Evolutionary conservation across 1,140 invertebrate genomes (phyloP), one percentile per base, ranked within the genome.

Genomic region (Drosophila nannoptera): DNA sequence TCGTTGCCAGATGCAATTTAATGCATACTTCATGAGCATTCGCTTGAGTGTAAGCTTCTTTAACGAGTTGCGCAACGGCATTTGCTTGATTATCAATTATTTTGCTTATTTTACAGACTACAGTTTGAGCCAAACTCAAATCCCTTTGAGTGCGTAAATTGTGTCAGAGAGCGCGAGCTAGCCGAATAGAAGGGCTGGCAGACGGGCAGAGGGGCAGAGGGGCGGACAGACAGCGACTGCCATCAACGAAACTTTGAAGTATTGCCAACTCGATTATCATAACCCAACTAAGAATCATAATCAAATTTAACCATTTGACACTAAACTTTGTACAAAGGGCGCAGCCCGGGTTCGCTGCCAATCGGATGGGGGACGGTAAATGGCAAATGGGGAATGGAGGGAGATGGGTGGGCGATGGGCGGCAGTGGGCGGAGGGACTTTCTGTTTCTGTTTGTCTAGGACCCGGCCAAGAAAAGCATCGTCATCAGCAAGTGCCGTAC

Each of bases 301-400:
- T 84, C 77, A 75, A 84, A 84, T 84, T 84, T 86, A 62, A 52
- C 73, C 77, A 84, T 81, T 84, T 84, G 77, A 84, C 81, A 84
- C 81, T 86, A 81, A 84, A 84, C 81, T 84, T 84, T 68, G 54
- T 46, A 54, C 58, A 52, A 55, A 32, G 61, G 29, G 38, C 36
- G 32, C 12, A n/a, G 31, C 8, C 14, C 4, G 49, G 49, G 32
- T 16, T 12, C 46, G 11, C 46, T 49, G n/a, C 6, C 31, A 33
- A 7, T 35, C 31, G 14, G 4, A 7, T 29, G 16, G 16, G 22
- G 22, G 22, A 22, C 22, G 22, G 22, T 22, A 22, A 22, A 22
- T 22, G 22, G 22, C 22, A 3, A 22, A 22, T 22, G 22, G 3
- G 22, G 3, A 22, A 22, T 22, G 16, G n/a, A 52, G 4, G 32